phyloP scores from a whole-genome alignment of 1,140 invertebrate species.

The Drosophila setifemur region DNA sequence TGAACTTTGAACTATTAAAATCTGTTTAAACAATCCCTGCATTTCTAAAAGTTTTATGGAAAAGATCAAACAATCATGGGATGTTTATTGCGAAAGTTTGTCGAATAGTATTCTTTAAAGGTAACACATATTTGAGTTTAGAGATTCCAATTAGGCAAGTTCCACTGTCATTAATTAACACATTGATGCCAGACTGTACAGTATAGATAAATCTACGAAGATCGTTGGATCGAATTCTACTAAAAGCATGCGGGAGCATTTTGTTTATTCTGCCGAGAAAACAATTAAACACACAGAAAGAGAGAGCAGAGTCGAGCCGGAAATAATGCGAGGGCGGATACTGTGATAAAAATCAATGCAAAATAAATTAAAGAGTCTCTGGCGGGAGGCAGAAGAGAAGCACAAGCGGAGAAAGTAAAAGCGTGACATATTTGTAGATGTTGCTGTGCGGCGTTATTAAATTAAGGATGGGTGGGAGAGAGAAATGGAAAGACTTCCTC shows the following conservation, averaged over 20 bases:
- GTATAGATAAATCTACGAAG: constrained; percentile 10
- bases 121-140: too few species aligned
- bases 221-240: constrained; percentile 1
- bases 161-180: constrained; percentile 46
- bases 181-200: constrained; percentile 38
- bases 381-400: constrained; percentile 1
- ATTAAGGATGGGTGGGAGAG: constrained; percentile 34
- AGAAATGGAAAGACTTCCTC: too few species aligned
- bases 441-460: constrained; percentile 55
- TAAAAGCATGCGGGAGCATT: constrained; percentile 5
- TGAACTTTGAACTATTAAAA: too few species aligned
- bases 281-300: neutral
- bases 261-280: neutral
- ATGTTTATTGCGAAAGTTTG: too few species aligned
- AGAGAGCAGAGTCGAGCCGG: neutral
- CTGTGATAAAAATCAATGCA: constrained; percentile 73
- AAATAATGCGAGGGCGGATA: constrained; percentile 14
- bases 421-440: constrained; percentile 34
- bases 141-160: neutral
- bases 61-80: too few species aligned
- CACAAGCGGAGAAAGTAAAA: constrained; percentile 61
- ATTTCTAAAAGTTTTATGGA: too few species aligned
- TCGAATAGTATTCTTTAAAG: too few species aligned
- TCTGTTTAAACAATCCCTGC: too few species aligned
- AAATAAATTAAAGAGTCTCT: constrained; percentile 53